A percentile compares a stretch with the other conserved stretches of the same genome.
These are phyloP conservation scores for Acanthurus tractus DNA, from an alignment of 2,797 vertebrate species.

Conservation along the genomic window DNA sequence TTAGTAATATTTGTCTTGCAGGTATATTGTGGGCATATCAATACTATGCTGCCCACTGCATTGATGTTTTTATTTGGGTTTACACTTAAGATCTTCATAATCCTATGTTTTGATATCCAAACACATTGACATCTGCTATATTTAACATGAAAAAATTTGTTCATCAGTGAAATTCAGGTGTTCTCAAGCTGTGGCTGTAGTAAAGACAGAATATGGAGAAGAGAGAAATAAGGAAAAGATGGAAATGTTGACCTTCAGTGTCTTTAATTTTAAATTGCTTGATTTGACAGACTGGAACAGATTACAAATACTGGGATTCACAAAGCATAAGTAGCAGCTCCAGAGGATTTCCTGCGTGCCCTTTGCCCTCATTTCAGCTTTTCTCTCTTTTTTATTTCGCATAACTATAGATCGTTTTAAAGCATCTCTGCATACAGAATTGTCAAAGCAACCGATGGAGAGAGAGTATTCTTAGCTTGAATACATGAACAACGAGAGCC, in stretches of 20 bases:
- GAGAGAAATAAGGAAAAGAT: not conserved
- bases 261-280: not conserved
- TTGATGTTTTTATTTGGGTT: no score
- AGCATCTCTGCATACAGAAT: not conserved
- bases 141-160: no score
- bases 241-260: not conserved
- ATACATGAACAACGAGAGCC: not conserved
- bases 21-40: not conserved
- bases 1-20: not conserved
- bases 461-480: not conserved
- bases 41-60: no score
- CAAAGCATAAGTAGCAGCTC: not conserved
- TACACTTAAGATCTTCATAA: no score
- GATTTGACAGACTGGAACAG: not conserved
- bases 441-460: not conserved
- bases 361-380: constrained; percentile 5
- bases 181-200: not conserved
- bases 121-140: no score
- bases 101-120: no score
- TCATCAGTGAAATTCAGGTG: not conserved
- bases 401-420: not conserved
- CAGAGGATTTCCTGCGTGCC: not conserved
- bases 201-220: not conserved
- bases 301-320: not conserved
- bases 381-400: not conserved